These are phyloP conservation scores for Drosophila teissieri DNA, from an alignment of 1,140 invertebrate species.

Conservation along the genomic window DNA sequence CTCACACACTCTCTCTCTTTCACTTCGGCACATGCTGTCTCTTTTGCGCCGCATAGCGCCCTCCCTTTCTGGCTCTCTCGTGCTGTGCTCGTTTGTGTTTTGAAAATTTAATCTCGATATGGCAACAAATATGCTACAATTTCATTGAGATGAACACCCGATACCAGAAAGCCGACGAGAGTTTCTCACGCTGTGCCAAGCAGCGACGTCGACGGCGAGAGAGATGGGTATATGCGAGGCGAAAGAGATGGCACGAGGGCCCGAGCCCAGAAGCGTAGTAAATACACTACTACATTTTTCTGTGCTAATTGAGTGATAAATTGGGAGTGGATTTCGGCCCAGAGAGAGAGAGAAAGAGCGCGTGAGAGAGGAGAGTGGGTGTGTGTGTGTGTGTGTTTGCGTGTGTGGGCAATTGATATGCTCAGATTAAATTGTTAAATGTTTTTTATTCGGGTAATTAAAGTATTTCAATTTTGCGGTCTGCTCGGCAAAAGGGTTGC, in stretches of 20 bases:
- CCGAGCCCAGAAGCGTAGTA: constrained; percentile 74
- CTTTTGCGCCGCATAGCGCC: constrained; percentile 5
- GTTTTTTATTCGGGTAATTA: constrained; percentile 84
- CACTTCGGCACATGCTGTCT: constrained; percentile 7
- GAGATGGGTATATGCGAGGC: constrained; percentile 10
- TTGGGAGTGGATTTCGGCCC: constrained; percentile 79
- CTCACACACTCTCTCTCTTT: constrained; percentile 23
- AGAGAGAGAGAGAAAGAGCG: constrained; percentile 52
- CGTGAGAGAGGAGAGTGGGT: constrained; percentile 29
- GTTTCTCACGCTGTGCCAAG: constrained; percentile 78
- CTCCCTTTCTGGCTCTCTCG: constrained; percentile 23
- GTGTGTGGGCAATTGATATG: constrained; percentile 78
- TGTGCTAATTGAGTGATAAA: constrained; percentile 84
- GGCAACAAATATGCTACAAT: constrained; percentile 83
- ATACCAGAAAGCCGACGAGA: constrained; percentile 71
- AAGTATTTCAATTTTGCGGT: constrained; percentile 77
- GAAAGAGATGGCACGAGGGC: constrained; percentile 16
- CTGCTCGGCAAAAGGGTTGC: constrained; percentile 30
- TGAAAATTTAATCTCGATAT: constrained; percentile 84
- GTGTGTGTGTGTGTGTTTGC: constrained; percentile 29
- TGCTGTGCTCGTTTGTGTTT: constrained; percentile 80
- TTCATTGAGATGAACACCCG: constrained; percentile 83
- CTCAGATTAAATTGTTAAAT: constrained; percentile 84
- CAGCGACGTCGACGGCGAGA: constrained; percentile 21
- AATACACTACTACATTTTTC: constrained; percentile 84